Percentiles rank a stretch among this genome's conserved stretches.
Conservation (phyloP, 2,888 invertebrate species). For the Palloptera scutellata region DNA sequence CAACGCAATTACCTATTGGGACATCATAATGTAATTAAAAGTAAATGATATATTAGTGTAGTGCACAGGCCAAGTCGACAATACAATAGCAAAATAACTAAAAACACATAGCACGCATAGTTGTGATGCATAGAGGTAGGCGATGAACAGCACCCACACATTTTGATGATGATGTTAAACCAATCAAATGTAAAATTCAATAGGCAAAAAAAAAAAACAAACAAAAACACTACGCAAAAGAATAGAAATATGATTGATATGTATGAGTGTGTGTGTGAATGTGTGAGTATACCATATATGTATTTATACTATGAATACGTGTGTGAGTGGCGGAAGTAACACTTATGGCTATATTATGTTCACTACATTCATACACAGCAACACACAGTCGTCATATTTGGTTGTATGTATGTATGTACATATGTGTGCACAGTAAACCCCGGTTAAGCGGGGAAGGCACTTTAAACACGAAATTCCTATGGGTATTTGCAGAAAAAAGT, state of each 20-base stretch:
- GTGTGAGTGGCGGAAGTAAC: slow-evolving; percentile 40
- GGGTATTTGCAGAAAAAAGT: no score
- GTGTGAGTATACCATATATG: slow-evolving; percentile 24
- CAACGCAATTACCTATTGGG: no score
- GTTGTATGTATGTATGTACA: not conserved
- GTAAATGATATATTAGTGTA: no score
- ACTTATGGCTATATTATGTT: slow-evolving; percentile 34
- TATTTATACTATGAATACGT: not conserved
- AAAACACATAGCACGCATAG: no score
- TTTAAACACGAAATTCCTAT: no score
- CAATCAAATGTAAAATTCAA: not conserved
- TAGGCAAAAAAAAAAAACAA: no score
- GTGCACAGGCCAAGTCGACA: no score
- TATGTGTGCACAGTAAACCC: no score
- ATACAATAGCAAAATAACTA: no score
- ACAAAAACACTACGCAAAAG: not conserved
- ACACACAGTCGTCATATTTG: not conserved
- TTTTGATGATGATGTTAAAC: not conserved
- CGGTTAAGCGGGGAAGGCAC: no score
- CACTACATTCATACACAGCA: not conserved
- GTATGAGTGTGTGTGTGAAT: slow-evolving; percentile 22
- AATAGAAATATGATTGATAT: slow-evolving; percentile 8
- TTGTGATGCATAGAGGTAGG: not conserved
- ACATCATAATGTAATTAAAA: no score
- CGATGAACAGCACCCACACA: not conserved